Evolutionary conservation across 2,113 vertebrate genomes (phyloP), one percentile per base, ranked within the genome.

Genomic region (Nothocercus nigrocapillus): DNA sequence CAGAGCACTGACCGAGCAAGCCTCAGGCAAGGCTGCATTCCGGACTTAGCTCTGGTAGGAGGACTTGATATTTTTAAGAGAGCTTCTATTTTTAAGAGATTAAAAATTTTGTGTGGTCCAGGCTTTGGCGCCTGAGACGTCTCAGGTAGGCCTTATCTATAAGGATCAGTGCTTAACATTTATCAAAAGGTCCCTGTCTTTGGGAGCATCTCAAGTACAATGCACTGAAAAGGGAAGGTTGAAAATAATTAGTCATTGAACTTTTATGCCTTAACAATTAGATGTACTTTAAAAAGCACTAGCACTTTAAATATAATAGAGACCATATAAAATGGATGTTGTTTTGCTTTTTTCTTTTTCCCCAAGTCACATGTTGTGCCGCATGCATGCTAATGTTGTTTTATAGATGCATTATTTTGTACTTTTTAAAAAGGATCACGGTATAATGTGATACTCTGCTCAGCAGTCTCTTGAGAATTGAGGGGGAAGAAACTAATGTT

Each of bases 141-240:
- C 47, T 45, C 47, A 32, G 32, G 18, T 8, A 42, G 58, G 36
- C 18, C 51, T 78, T 44, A 16, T 69, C 67, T 16, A 18, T 7
- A 17, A 16, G 15, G 27, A 11, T 16, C 17, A 16, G n/a, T 2
- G 28, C 30, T 56, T 30, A 36, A 5, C 1, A 0, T 36, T 47
- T 56, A 2, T 15, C 34, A 38, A 34, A 28, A 38, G 69, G 32
- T 21, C 20, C 8, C 17, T 49, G 15, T 40, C 34, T 69, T 76
- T 56, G 49, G 54, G 36, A 62, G 24, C 16, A 3, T 25, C 69
- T 63, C 68, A 54, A 27, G 30, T 34, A 36, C 40, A 54, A 36
- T 34, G 45, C 11, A 36, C 30, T 32, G 30, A 36, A 15, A 82
- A 81, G 54, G 49, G 22, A 25, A 36, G 28, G 25, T 40, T 47